phyloP scores from a whole-genome alignment of 2,797 vertebrate genomes.

The Nyctibius grandis region DNA sequence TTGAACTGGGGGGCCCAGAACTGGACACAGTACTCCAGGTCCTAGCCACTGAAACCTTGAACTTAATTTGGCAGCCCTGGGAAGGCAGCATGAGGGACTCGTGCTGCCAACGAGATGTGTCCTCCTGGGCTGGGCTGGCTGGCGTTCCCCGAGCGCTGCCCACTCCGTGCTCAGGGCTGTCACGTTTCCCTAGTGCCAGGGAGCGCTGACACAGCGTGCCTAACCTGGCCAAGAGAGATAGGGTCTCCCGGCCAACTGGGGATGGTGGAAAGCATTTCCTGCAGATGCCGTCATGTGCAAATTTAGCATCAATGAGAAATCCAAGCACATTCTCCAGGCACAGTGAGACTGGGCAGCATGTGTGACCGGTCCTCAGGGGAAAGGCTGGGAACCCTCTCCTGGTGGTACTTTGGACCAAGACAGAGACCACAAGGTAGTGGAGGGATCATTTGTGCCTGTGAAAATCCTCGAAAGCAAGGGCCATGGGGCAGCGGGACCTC shows the following conservation, averaged over 20 bases:
- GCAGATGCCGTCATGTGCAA: constrained; percentile 34
- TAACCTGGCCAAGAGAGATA: constrained; percentile 29
- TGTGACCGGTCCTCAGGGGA: accelerated
- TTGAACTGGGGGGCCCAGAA: too few species aligned
- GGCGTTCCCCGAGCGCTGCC: background rate
- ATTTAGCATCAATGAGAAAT: constrained; percentile 44
- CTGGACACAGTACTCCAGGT: too few species aligned
- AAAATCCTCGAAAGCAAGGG: background rate
- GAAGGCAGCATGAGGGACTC: background rate
- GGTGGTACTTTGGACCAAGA: background rate
- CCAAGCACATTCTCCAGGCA: constrained; percentile 6
- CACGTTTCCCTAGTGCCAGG: background rate
- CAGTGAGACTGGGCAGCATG: background rate
- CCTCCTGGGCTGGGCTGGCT: background rate
- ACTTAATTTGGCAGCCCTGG: background rate
- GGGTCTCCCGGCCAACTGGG: background rate
- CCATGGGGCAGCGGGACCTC: background rate
- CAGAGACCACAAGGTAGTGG: background rate
- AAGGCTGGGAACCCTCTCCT: background rate
- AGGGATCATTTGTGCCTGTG: background rate
- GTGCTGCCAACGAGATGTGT: accelerated
- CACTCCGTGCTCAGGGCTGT: background rate
- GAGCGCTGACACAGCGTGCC: constrained; percentile 1
- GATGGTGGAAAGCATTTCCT: constrained; percentile 35
- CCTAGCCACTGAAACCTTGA: background rate